These are phyloP conservation scores for Euplagia quadripunctaria DNA, from an alignment of 2,888 invertebrate species.

Conservation along the genomic window DNA sequence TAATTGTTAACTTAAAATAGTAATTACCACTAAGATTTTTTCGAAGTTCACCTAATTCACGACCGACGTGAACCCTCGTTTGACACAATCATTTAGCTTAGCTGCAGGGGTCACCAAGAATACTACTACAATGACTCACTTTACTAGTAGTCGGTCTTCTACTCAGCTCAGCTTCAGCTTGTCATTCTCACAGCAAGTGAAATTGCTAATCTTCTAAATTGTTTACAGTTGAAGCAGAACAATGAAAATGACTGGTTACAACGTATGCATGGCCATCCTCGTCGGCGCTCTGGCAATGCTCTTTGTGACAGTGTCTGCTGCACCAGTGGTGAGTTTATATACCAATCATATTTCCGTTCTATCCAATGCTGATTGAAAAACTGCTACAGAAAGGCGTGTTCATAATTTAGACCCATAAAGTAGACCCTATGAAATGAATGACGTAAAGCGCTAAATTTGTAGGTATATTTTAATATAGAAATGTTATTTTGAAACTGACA, in stretches of 20 bases:
- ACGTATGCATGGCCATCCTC: constrained; percentile 61
- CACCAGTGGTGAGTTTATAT: constrained; percentile 71
- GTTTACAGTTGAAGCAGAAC: constrained; percentile 47
- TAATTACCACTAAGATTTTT: too few species aligned
- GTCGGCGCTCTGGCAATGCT: constrained; percentile 67
- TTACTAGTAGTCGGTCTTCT: neutral
- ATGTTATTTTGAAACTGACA: too few species aligned
- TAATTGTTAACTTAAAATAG: too few species aligned
- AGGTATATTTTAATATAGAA: too few species aligned
- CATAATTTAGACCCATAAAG: too few species aligned
- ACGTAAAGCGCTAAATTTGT: too few species aligned
- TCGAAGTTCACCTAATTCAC: neutral
- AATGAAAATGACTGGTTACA: constrained; percentile 70
- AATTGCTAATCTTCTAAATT: constrained; percentile 13
- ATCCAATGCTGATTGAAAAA: too few species aligned
- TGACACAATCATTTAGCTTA: neutral
- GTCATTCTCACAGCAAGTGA: neutral
- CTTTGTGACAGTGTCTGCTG: constrained; percentile 64
- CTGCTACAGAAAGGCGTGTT: too few species aligned
- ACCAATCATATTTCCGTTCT: neutral
- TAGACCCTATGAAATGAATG: too few species aligned
- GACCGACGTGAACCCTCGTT: neutral
- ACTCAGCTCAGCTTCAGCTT: neutral
- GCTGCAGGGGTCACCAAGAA: neutral
- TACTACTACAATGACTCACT: neutral